A percentile compares a stretch with the other conserved stretches of the same genome.
phyloP scores from a whole-genome alignment of 2,113 vertebrate species.

The Dunckerocampus dactyliophorus region DNA sequence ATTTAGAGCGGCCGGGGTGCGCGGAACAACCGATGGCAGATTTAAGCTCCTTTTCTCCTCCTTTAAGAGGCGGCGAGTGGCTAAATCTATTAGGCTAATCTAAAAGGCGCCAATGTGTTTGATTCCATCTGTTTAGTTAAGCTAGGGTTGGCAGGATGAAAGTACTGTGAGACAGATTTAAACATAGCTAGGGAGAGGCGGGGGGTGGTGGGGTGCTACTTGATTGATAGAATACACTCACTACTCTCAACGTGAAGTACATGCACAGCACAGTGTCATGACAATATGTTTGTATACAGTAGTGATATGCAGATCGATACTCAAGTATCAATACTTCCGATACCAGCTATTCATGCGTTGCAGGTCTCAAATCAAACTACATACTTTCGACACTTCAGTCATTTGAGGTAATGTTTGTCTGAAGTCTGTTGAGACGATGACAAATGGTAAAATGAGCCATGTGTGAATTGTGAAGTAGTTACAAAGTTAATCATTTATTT shows the following conservation, averaged over 20 bases:
- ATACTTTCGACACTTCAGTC: too few relatives aligned
- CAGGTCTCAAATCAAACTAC: too few relatives aligned
- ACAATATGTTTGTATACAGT: too few relatives aligned
- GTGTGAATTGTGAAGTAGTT: too few relatives aligned
- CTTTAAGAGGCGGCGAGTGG: slow-evolving; percentile 59
- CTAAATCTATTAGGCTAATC: slow-evolving; percentile 76
- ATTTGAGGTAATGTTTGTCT: too few relatives aligned
- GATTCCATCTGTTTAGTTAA: slow-evolving; percentile 74
- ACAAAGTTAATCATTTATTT: too few relatives aligned
- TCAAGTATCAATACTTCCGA: too few relatives aligned
- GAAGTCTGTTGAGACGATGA: too few relatives aligned
- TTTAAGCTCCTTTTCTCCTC: slow-evolving; percentile 66
- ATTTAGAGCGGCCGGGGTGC: slow-evolving; percentile 66
- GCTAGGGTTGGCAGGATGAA: slow-evolving; percentile 56
- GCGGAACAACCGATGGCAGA: slow-evolving; percentile 63
- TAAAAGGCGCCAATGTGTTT: slow-evolving; percentile 75
- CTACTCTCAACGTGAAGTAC: neutral
- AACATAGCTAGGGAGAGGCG: slow-evolving; percentile 58
- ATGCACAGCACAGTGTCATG: neutral
- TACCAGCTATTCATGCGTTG: too few relatives aligned
- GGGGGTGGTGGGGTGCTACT: slow-evolving; percentile 37
- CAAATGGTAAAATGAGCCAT: too few relatives aligned
- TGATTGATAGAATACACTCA: slow-evolving; percentile 19
- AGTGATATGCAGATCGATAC: too few relatives aligned
- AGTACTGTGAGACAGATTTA: slow-evolving; percentile 71